Evolutionary conservation across 1,140 invertebrate species (phyloP), one percentile per base, ranked within the genome.

Genomic region (Drosophila mojavensis): DNA sequence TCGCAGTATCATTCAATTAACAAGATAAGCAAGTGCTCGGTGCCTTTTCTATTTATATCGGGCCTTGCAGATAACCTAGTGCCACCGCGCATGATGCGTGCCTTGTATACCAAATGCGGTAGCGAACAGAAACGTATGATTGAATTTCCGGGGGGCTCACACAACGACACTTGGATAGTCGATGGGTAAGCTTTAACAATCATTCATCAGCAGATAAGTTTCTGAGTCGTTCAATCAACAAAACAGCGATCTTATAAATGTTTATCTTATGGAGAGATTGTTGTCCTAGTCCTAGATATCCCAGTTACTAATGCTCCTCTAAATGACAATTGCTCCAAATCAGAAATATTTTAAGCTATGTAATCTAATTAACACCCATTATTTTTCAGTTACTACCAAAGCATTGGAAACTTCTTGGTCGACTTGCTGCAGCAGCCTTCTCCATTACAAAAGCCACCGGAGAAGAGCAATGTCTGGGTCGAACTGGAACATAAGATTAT

Each of bases 151-250:
- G 94, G 95, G 15, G 97, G 97, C 0, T 96, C 96, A 1, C 97
- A 98, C 90, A 98, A 98, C 84, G 97, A 98, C 91, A 98, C 97
- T 0, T 98, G 97, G 97, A 94, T 93, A 68, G 77, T 91, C 15
- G 86, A 90, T 55, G 91, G 91, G 92, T 92, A 81, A 66, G 72
- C 5, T 9, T 5, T 28, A 0, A 3, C 3, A 3, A 39, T 39
- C 20, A 45, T 41, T 11, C 15, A 28, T 20, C 9, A 11, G 10
- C 2, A 39, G 36, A 39, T 39, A 39, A 39, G 10, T 7, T 11
- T 3, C 11, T 20, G 6, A 47, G 43, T 47, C 43, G 5, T 7
- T 17, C 15, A 43, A 41, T 0, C 20, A 24, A 17, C 17, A 17
- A 17, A 17, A 17, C 17, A 1, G 17, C 17, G 17, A 17, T 17